Base-by-base conservation (phyloP, 2,797 vertebrate genomes). In the Semaprochilodus insignis region DNA sequence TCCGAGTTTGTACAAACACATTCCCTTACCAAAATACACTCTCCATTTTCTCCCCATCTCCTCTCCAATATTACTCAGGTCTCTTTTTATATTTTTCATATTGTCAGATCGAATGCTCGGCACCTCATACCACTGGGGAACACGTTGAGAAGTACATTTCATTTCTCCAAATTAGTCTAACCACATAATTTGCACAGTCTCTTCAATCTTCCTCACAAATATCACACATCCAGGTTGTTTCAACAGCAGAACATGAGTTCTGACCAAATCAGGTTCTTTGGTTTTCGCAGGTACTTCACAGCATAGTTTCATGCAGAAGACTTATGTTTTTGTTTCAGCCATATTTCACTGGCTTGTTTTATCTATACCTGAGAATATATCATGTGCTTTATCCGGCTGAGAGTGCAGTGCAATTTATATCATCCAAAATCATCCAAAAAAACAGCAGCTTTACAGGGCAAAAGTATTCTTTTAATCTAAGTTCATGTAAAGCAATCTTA, bases 131-230 rank as follows among this genome's bases (percentile, higher is more conserved):
- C 40, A 17, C 11, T n/a, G 19, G 11, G 60, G 7, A 23, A 19
- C 73, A 60, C 34, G 19, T 2, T 21, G 27, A 74, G 17, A 51
- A 21, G 16, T 31, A 34, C 6, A 79, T 44, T 40, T 34, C 6
- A 66, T 27, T 36, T 70, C 23, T 69, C 14, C 51, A 63, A 77
- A 70, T 82, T 19, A 48, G 51, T 82, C 54, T 60, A 60, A 34
- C 21, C 54, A 76, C 27, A 60, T 34, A 31, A 51, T 67, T 23
- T 59, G 27, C 52, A 60, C 48, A 16, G 11, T 27, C 48, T 51
- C 13, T 23, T 70, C 8, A 23, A 10, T 19, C 4, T 40, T 59
- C 19, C 21, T 34, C 73, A 36, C 17, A 59, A 54, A 73, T 54
- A 27, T 74, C 27, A 59, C 27, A 74, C 11, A 11, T 55, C 10